Base-by-base conservation (phyloP, 2,888 invertebrate genomes). In the Mellilla xanthometata region DNA sequence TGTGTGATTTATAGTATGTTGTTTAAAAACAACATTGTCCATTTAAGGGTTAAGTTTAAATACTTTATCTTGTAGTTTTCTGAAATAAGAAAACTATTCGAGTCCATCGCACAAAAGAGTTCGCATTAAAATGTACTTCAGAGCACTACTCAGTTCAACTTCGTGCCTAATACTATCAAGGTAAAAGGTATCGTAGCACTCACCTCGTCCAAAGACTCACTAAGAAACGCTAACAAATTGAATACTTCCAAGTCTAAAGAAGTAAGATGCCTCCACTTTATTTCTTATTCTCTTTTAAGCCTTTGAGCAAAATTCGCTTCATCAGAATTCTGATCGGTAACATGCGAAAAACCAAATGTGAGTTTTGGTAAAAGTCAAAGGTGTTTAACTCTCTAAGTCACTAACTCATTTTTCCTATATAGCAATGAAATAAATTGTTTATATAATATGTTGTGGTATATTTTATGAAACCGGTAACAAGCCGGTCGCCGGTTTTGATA, bases 251-350 rank as follows among this genome's bases (percentile, higher is more conserved):
- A 58, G 58, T 53, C 48, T 33, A 47, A 52, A 52, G 52, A 48
- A 50, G 48, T 47, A 45, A 52, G 48, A 48, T 49, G 39, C 38
- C 43, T 51, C 39, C 56, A 65, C 59, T 72, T 62, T 60, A 62
- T 67, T 78, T 19, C 15, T 24, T 24, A 19, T 70, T 65, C 70
- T 65, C 70, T 70, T 75, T 64, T 68, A 74, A 75, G 67, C 68
- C 72, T 77, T 75, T 78, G 73, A 74, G 79, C 76, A 76, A 74
- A 76, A 80, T 82, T 81, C 77, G 65, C 69, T 80, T 73, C 66
- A 72, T 67, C 59, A 70, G 63, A 52, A 55, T 39, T 43, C 52
- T 36, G 32, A 73, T 72, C 19, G 28, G 24, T 73, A 61, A 68
- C 24, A 72, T 58, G 60, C 55, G 56, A 64, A 58, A 66, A 72